Evolutionary conservation across 1,140 invertebrate genomes (phyloP).

Genomic region (Nephotettix cincticeps): DNA sequence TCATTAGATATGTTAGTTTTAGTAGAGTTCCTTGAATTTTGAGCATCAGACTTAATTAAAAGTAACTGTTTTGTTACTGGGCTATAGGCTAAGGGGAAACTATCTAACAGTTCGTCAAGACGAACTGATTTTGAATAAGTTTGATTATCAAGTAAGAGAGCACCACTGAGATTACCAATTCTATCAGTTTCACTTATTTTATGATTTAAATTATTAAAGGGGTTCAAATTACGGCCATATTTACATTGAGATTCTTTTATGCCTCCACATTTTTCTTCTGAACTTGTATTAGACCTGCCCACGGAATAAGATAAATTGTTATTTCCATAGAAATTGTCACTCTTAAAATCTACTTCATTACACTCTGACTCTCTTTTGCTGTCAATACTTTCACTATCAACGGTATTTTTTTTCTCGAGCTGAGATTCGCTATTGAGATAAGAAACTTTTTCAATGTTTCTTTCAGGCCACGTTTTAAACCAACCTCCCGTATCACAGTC

Average conservation of each 20-base stretch:
- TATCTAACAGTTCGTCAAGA: constrained; percentile 38
- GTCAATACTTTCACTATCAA: background rate
- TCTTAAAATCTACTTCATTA: too few relatives aligned
- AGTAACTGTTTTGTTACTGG: constrained; percentile 47
- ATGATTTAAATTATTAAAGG: background rate
- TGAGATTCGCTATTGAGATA: background rate
- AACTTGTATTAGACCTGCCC: background rate
- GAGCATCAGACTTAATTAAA: constrained; percentile 37
- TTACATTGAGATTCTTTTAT: background rate
- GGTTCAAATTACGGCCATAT: background rate
- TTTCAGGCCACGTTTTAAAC: constrained; percentile 45
- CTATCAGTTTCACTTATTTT: background rate
- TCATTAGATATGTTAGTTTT: background rate
- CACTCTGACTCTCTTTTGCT: background rate
- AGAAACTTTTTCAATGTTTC: constrained; percentile 38
- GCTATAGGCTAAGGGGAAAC: constrained; percentile 46
- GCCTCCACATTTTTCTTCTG: background rate
- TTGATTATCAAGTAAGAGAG: background rate
- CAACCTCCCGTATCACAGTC: constrained; percentile 35
- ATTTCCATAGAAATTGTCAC: too few relatives aligned
- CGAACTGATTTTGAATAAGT: constrained; percentile 21
- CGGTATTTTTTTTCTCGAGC: background rate
- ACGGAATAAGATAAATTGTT: background rate
- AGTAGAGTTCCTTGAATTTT: background rate
- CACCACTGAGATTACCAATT: background rate